phyloP scores from a whole-genome alignment of 2,888 invertebrate genomes.

The Ornithoptera priamus region DNA sequence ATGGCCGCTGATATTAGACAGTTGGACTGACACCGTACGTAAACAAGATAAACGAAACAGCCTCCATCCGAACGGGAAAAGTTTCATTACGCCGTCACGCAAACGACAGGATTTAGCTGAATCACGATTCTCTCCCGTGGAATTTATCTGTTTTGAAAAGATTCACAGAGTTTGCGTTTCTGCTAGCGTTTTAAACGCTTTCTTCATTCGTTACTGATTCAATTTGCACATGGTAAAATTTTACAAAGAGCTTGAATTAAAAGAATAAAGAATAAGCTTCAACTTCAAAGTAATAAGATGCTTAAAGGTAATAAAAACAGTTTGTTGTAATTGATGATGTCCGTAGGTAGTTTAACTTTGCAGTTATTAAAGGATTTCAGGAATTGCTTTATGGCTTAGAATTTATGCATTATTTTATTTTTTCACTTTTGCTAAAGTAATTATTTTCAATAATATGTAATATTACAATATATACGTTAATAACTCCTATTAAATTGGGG shows the following conservation, averaged over 20 bases:
- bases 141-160: slow-evolving; percentile 29
- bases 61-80: slow-evolving; percentile 47
- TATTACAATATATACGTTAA: too few relatives aligned
- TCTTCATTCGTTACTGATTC: slow-evolving; percentile 6
- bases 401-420: too few relatives aligned
- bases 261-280: too few relatives aligned
- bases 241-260: not conserved
- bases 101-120: slow-evolving; percentile 33
- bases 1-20: slow-evolving; percentile 36
- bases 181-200: slow-evolving; percentile 13
- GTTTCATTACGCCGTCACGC: slow-evolving; percentile 47
- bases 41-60: slow-evolving; percentile 46
- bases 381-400: not conserved
- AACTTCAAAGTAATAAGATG: too few relatives aligned
- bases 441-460: too few relatives aligned
- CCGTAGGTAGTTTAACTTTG: not conserved
- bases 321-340: not conserved
- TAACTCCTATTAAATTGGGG: too few relatives aligned
- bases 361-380: not conserved
- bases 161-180: slow-evolving; percentile 17
- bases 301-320: not conserved
- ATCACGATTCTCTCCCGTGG: slow-evolving; percentile 26
- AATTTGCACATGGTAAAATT: not conserved
- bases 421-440: too few relatives aligned
- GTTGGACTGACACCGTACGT: slow-evolving; percentile 37